A percentile compares a stretch with the other conserved stretches of the same genome.
These are phyloP conservation scores for Suillia variegata DNA, from an alignment of 2,888 invertebrate genomes.

Conservation along the genomic window DNA sequence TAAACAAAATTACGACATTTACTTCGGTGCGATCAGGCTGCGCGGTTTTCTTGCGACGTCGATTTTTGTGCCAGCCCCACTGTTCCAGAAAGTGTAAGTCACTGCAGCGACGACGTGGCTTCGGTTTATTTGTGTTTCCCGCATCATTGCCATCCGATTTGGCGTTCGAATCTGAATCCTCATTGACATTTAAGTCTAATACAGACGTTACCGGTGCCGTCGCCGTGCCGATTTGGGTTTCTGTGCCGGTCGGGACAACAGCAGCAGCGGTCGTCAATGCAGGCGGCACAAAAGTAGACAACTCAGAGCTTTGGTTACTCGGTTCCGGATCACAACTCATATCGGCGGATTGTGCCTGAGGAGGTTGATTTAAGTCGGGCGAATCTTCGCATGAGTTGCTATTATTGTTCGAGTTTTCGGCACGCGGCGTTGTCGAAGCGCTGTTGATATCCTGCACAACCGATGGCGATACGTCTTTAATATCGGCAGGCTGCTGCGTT, in stretches of 20 bases:
- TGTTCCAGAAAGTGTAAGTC: slow-evolving; percentile 74
- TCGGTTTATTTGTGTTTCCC: slow-evolving; percentile 47
- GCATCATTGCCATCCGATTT: slow-evolving; percentile 40
- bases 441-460: background rate
- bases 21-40: slow-evolving; percentile 44
- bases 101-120: slow-evolving; percentile 71
- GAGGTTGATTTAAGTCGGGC: no score
- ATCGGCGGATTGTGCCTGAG: background rate
- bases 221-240: no score
- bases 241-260: no score
- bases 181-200: background rate
- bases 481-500: background rate
- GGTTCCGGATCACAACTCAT: background rate
- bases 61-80: slow-evolving; percentile 74
- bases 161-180: slow-evolving; percentile 31
- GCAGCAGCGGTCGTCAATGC: background rate
- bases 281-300: background rate
- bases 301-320: background rate
- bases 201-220: no score
- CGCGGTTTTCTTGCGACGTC: slow-evolving; percentile 44
- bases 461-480: background rate
- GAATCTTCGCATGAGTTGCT: background rate
- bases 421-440: no score
- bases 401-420: background rate
- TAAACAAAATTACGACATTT: no score